Evolutionary conservation across 2,888 invertebrate genomes (phyloP).

Genomic region (Drosophila neonasuta): DNA sequence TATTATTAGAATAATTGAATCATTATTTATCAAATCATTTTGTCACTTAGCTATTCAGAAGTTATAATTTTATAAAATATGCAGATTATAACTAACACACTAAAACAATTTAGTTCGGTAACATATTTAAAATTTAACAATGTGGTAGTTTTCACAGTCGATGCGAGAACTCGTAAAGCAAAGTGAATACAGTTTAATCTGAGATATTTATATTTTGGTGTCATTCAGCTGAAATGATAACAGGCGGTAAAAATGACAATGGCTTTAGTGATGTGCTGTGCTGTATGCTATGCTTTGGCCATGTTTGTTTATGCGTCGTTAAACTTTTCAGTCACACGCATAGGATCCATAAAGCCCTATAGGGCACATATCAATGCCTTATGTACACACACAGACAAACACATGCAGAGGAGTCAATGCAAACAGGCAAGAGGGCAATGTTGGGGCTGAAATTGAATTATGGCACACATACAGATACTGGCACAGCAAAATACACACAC

Average conservation of each 20-base stretch:
- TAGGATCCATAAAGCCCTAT: constrained; percentile 54
- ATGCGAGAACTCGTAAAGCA: constrained; percentile 6
- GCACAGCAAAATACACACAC: constrained; percentile 2
- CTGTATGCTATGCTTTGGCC: constrained; percentile 29
- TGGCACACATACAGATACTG: constrained; percentile 42
- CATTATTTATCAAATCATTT: too few species aligned
- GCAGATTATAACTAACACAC: neutral
- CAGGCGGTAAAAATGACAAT: constrained; percentile 62
- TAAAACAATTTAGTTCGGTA: neutral
- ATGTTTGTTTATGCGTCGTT: constrained; percentile 75
- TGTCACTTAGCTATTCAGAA: too few species aligned
- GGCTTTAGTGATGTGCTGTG: constrained; percentile 50
- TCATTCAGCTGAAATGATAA: constrained; percentile 55
- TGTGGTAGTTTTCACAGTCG: constrained; percentile 7
- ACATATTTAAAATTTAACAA: neutral
- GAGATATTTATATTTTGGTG: constrained; percentile 22
- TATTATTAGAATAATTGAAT: too few species aligned
- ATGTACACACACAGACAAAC: constrained; percentile 9
- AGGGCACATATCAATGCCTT: constrained; percentile 66
- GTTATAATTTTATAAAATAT: neutral
- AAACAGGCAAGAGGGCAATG: constrained; percentile 37
- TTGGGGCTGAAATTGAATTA: constrained; percentile 68
- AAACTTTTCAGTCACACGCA: constrained; percentile 72
- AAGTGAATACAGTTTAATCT: constrained; percentile 9
- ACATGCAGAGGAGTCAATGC: constrained; percentile 19